A percentile compares a stretch with the other conserved stretches of the same genome.
phyloP scores from a whole-genome alignment of 2,113 vertebrate genomes.

The Sigmodon hispidus region DNA sequence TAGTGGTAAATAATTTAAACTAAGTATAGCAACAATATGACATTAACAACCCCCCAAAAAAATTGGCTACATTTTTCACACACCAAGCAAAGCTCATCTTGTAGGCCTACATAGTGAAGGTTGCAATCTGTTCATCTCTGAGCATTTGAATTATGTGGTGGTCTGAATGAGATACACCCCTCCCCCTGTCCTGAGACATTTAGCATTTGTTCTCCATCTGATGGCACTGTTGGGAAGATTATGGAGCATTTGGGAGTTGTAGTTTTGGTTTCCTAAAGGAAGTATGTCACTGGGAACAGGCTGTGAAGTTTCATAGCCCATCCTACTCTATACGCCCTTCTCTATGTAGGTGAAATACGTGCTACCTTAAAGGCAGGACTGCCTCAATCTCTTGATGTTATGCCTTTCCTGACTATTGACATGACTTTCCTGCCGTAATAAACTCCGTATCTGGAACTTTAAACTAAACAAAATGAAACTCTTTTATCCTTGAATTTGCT shows the following conservation, averaged over 20 bases:
- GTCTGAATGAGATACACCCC: fast-evolving
- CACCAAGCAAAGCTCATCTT: not conserved
- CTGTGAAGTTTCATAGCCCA: not conserved
- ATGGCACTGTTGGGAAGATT: too few relatives aligned
- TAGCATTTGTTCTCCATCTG: not conserved
- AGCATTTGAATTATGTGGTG: too few relatives aligned
- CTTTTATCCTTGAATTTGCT: not conserved
- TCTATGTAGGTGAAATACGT: not conserved
- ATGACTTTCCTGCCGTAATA: not conserved
- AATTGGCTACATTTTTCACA: not conserved
- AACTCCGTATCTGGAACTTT: not conserved
- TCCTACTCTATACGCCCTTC: not conserved
- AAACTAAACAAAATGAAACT: too few relatives aligned
- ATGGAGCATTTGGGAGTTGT: not conserved
- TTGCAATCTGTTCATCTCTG: not conserved
- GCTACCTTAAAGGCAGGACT: not conserved
- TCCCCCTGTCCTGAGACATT: not conserved
- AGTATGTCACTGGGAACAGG: not conserved
- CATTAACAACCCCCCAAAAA: too few relatives aligned
- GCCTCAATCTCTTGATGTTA: not conserved
- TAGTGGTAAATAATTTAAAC: not conserved
- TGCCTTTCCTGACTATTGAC: not conserved
- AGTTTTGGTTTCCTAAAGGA: not conserved
- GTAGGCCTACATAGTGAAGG: not conserved
- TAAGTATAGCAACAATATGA: not conserved